Conservation (phyloP, 2,113 vertebrate species). For the Anser cygnoides region DNA sequence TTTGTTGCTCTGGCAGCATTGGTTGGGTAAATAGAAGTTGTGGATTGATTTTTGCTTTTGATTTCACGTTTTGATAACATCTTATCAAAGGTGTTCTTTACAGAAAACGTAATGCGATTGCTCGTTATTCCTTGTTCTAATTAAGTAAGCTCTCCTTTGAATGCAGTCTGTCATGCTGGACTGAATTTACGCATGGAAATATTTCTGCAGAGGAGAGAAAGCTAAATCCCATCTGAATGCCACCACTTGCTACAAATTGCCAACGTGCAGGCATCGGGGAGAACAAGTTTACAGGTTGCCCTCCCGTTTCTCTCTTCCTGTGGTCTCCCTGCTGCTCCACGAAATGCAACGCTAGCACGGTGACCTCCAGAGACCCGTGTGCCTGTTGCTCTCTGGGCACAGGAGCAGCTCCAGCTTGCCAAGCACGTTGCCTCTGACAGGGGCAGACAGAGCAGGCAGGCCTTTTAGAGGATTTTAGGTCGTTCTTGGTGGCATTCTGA, state of each 20-base stretch:
- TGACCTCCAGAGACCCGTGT: fast-evolving
- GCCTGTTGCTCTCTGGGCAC: neutral
- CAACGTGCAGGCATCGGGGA: neutral
- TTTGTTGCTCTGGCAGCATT: neutral
- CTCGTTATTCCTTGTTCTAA: neutral
- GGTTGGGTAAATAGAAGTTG: neutral
- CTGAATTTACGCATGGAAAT: neutral
- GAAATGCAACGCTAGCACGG: neutral
- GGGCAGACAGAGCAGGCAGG: too few species aligned
- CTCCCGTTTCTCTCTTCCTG: neutral
- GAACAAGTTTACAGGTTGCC: neutral
- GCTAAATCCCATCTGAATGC: neutral
- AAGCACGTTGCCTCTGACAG: too few species aligned
- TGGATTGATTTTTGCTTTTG: neutral
- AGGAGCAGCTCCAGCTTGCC: too few species aligned
- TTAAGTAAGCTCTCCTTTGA: neutral
- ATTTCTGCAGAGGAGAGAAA: neutral
- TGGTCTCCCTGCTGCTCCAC: neutral
- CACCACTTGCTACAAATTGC: neutral
- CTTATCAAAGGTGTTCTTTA: neutral
- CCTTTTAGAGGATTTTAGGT: neutral
- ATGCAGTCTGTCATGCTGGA: neutral
- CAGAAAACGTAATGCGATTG: neutral
- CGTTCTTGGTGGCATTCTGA: neutral
- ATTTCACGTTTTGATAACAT: neutral